A percentile compares a stretch with the other conserved stretches of the same genome.
Evolutionary conservation across 2,888 invertebrate species (phyloP).

Genomic region (Leptinotarsa haldemani): DNA sequence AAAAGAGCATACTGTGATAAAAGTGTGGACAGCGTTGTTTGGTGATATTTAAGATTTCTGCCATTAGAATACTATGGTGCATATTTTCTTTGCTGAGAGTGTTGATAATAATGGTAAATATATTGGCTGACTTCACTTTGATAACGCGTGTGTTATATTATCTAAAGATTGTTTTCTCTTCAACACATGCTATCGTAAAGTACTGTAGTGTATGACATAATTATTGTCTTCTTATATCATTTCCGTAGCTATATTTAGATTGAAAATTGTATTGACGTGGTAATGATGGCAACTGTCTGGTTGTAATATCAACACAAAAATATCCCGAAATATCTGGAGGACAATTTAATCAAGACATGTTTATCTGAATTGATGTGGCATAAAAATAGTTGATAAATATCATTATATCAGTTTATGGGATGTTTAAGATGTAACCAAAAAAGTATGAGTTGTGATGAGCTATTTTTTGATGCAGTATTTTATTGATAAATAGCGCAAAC

Average conservation of each 20-base stretch:
- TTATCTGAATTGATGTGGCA: no score
- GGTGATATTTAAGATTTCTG: not conserved
- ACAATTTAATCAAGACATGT: not conserved
- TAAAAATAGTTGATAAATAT: no score
- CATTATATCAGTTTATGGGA: no score
- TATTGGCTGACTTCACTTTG: conserved; percentile 10
- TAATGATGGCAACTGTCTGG: not conserved
- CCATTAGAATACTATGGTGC: not conserved
- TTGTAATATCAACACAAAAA: conserved; percentile 8
- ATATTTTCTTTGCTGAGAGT: conserved; percentile 6
- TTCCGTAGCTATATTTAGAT: conserved; percentile 7
- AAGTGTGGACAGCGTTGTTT: not conserved
- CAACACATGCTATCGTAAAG: conserved; percentile 10
- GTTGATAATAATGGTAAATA: conserved; percentile 15
- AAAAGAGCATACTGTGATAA: not conserved
- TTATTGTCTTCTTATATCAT: conserved; percentile 14
- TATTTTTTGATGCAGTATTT: no score
- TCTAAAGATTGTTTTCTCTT: conserved; percentile 4
- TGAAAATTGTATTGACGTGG: conserved; percentile 3
- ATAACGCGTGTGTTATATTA: conserved; percentile 13
- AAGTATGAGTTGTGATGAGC: no score
- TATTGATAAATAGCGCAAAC: no score
- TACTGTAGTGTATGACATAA: conserved; percentile 10
- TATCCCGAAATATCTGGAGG: not conserved
- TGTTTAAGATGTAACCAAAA: no score